A percentile compares a stretch with the other conserved stretches of the same genome.
These are phyloP conservation scores for Antheraea yamamai DNA, from an alignment of 2,888 invertebrate species.

Conservation along the genomic window DNA sequence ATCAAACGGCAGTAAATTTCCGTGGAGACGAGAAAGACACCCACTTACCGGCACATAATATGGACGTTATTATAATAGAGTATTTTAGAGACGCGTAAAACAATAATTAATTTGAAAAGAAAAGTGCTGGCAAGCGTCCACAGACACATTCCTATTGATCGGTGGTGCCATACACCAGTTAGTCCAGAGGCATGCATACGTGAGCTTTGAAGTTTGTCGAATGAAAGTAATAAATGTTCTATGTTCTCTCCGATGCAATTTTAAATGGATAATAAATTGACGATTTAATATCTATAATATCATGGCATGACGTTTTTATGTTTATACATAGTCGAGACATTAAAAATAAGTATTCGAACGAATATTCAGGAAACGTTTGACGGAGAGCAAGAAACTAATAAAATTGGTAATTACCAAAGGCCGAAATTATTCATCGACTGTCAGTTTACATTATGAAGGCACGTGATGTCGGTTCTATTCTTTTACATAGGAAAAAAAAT, in stretches of 20 bases:
- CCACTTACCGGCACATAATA: conserved; percentile 56
- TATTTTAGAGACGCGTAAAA: conserved; percentile 74
- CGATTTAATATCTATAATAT: conserved; percentile 3
- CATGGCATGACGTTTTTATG: conserved; percentile 3
- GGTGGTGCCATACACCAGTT: conserved; percentile 1
- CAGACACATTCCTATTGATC: conserved; percentile 56
- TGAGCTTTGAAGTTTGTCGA: conserved; percentile 6
- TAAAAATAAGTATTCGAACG: background rate
- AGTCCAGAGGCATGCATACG: background rate
- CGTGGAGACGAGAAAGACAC: conserved; percentile 53
- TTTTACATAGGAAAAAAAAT: conserved; percentile 28
- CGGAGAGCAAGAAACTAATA: conserved; percentile 21
- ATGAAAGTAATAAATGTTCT: conserved; percentile 11
- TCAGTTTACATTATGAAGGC: conserved; percentile 17
- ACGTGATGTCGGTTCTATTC: conserved; percentile 22
- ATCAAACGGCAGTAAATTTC: conserved; percentile 75
- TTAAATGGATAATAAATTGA: conserved; percentile 12
- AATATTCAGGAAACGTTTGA: conserved; percentile 10
- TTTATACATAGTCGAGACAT: background rate
- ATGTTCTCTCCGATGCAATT: conserved; percentile 13
- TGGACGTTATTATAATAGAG: conserved; percentile 72
- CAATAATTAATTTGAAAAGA: conserved; percentile 80
- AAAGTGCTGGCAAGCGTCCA: conserved; percentile 71
- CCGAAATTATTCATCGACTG: conserved; percentile 16
- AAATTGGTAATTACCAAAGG: conserved; percentile 18